Evolutionary conservation across 2,888 invertebrate species (phyloP).

Genomic region (Junonia oenone): DNA sequence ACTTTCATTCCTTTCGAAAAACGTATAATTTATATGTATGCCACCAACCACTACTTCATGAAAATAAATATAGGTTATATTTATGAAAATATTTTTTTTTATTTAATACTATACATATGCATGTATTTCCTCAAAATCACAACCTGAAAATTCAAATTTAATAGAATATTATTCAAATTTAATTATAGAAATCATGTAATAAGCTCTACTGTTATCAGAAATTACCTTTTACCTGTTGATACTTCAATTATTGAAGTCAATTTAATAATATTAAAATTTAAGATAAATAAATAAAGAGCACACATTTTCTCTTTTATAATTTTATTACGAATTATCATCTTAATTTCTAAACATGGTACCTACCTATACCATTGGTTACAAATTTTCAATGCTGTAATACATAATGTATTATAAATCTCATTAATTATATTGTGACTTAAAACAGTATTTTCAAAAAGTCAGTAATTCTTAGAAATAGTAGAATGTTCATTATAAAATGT

Average conservation of each 20-base stretch:
- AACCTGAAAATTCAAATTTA: conserved; percentile 5
- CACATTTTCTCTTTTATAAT: conserved; percentile 29
- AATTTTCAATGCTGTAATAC: conserved; percentile 23
- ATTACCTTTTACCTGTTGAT: neutral
- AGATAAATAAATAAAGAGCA: conserved; percentile 13
- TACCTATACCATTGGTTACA: conserved; percentile 43
- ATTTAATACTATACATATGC: neutral
- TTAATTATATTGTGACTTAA: conserved; percentile 20
- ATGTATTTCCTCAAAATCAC: neutral
- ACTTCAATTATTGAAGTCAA: neutral
- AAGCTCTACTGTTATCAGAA: neutral
- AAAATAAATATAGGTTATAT: neutral
- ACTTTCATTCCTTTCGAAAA: too few species aligned
- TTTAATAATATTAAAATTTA: neutral
- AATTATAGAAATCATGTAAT: neutral
- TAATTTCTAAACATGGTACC: conserved; percentile 58
- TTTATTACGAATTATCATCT: conserved; percentile 65
- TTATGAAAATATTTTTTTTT: neutral
- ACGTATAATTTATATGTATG: too few species aligned
- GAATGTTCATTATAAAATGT: conserved; percentile 7
- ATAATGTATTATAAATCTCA: conserved; percentile 23
- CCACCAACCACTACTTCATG: neutral
- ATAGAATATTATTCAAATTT: neutral
- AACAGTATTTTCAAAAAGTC: conserved; percentile 15
- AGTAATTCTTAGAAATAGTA: conserved; percentile 7